Percentiles rank a stretch among this genome's conserved stretches.
phyloP scores from a whole-genome alignment of 2,888 invertebrate genomes.

The Neoscelio sp. region DNA sequence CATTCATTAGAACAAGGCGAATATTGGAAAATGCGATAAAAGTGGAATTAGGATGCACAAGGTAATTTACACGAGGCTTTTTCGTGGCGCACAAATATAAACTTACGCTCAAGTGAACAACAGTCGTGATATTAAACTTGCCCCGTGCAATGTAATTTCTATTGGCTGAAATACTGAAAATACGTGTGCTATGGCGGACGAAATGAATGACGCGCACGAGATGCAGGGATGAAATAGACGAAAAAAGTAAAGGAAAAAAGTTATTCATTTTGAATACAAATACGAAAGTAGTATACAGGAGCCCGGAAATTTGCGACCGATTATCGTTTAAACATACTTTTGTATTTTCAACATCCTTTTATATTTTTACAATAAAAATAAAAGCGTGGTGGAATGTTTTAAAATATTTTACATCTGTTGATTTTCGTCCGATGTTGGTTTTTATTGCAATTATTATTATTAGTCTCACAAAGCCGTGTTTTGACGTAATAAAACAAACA shows the following conservation, averaged over 20 bases:
- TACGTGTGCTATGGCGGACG: slow-evolving; percentile 14
- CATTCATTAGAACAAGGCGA: too few relatives aligned
- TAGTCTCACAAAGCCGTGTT: too few relatives aligned
- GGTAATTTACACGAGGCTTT: slow-evolving; percentile 18
- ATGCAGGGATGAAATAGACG: not conserved
- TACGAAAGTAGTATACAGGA: too few relatives aligned
- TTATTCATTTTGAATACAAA: not conserved
- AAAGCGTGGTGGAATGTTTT: not conserved
- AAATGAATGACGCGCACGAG: slow-evolving; percentile 23
- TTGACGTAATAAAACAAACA: slow-evolving; percentile 26
- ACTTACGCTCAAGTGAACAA: slow-evolving; percentile 25
- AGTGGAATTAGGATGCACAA: too few relatives aligned
- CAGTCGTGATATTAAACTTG: slow-evolving; percentile 38
- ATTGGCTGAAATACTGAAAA: slow-evolving; percentile 43
- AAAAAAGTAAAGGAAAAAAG: not conserved
- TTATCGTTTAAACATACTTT: slow-evolving; percentile 14
- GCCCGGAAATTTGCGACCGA: not conserved
- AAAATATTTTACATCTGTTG: slow-evolving; percentile 15
- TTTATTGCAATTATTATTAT: slow-evolving; percentile 2
- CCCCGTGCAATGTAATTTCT: slow-evolving; percentile 39
- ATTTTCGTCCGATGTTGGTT: slow-evolving; percentile 5
- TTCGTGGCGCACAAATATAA: too few relatives aligned
- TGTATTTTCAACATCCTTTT: slow-evolving; percentile 17
- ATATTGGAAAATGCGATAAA: too few relatives aligned
- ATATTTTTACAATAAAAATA: slow-evolving; percentile 17